Evolutionary conservation across 2,888 invertebrate species (phyloP), one percentile per base, ranked within the genome.

Genomic region (Aproaerema taeniolella): DNA sequence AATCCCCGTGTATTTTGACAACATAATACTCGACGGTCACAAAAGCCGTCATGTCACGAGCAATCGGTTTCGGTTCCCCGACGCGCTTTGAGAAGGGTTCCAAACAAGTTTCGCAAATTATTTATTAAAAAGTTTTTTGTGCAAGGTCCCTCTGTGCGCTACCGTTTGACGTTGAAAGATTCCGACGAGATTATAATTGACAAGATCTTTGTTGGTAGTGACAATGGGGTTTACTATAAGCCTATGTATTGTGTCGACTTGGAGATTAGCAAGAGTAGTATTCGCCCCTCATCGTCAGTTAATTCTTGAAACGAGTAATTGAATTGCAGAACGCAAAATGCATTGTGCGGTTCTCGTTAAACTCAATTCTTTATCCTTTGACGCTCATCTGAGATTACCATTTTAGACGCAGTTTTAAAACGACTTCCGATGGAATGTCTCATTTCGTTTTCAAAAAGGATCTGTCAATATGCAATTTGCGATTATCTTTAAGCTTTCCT

Each of bases 1-100:
- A 83, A 83, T 83, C 82, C 73, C 77, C 69, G 73, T 81, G 81
- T 86, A 85, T 86, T 86, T 86, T 86, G 86, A 86, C 85, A 85
- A 78, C 83, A 80, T 85, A 86, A 85, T 83, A 82, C 83, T 80
- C 70, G 68, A 71, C 68, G 73, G 77, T 75, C 76, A 85, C 83
- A 83, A 85, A 81, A 71, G 76, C 68, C 71, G 72, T 74, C 78
- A 79, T 74, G 83, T 85, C 85, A 82, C 79, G 72, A 75, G 69
- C 80, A 80, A 85, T 85, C 81, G 82, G 82, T 75, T 79, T 82
- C 80, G 76, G 69, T 80, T 81, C 74, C 75, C 67, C 69, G 65
- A 73, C 72, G 77, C 77, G 73, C 71, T 76, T 80, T 77, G 76
- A 80, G 68, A 67, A 78, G 83, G 82, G 81, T 79, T 67, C 68